phyloP scores from a whole-genome alignment of 2,113 vertebrate species.

The Platichthys flesus region DNA sequence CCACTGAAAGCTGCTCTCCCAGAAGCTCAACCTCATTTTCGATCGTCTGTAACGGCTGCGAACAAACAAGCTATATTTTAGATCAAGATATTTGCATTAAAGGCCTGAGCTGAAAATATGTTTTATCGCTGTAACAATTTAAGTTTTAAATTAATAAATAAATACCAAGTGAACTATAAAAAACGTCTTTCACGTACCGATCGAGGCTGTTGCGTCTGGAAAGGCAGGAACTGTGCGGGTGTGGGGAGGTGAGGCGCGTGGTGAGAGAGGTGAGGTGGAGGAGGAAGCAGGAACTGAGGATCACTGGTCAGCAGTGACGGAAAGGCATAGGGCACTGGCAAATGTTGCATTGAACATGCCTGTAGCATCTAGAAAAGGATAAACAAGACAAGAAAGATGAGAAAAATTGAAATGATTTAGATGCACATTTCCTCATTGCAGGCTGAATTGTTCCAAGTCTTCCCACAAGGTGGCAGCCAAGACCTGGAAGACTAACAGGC shows the following conservation, averaged over 20 bases:
- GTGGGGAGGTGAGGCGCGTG: slow-evolving; percentile 92
- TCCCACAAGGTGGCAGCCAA: slow-evolving; percentile 74
- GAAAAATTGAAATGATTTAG: neutral
- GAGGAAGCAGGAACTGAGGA: slow-evolving; percentile 94
- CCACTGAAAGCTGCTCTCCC: slow-evolving; percentile 94
- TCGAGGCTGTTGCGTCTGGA: slow-evolving; percentile 95
- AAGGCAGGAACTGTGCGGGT: slow-evolving; percentile 94
- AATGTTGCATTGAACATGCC: slow-evolving; percentile 95
- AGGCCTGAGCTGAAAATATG: neutral
- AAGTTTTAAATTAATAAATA: too few relatives aligned
- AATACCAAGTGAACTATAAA: neutral
- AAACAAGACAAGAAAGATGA: slow-evolving; percentile 47
- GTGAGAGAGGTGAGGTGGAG: slow-evolving; percentile 90
- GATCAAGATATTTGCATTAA: neutral
- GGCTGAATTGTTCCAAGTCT: neutral
- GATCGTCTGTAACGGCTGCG: slow-evolving; percentile 95
- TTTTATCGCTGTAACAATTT: too few relatives aligned
- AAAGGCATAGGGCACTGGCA: slow-evolving; percentile 96
- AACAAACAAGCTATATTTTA: slow-evolving; percentile 4
- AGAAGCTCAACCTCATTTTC: slow-evolving; percentile 97
- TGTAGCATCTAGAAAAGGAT: slow-evolving; percentile 90
- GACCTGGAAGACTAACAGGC: neutral
- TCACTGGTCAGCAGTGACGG: slow-evolving; percentile 95
- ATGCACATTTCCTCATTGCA: neutral
- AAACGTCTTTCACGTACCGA: slow-evolving; percentile 85